Evolutionary conservation across 2,888 invertebrate genomes (phyloP).

Genomic region (Diabrotica balteata): DNA sequence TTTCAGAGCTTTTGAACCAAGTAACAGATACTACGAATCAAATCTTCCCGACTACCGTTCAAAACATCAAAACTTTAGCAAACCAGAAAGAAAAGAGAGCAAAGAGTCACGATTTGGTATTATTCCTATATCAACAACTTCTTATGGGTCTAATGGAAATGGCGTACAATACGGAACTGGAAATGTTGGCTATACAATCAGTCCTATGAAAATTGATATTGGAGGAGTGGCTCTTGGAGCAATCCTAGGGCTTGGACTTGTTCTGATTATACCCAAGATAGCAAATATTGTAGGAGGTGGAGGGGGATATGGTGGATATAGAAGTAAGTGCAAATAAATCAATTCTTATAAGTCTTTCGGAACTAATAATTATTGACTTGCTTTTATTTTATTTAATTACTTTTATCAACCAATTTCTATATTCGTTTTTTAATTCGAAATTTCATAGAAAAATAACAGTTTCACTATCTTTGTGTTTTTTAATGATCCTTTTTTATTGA

Average conservation of each 20-base stretch:
- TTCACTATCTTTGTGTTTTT: too few relatives aligned
- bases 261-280: constrained; percentile 80
- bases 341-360: too few relatives aligned
- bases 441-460: too few relatives aligned
- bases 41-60: constrained; percentile 40
- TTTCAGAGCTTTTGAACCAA: constrained; percentile 60
- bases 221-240: constrained; percentile 84
- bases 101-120: constrained; percentile 61
- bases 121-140: constrained; percentile 53
- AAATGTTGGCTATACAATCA: constrained; percentile 64
- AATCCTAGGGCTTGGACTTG: constrained; percentile 80
- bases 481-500: too few relatives aligned
- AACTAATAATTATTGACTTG: neutral
- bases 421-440: neutral
- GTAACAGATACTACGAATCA: constrained; percentile 57
- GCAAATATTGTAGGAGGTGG: constrained; percentile 73
- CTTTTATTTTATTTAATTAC: neutral
- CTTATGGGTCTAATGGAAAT: constrained; percentile 63
- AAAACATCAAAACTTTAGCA: constrained; percentile 31
- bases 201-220: constrained; percentile 80
- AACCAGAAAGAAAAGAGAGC: constrained; percentile 44
- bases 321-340: constrained; percentile 62
- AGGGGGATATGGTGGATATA: constrained; percentile 70
- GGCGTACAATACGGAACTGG: constrained; percentile 55
- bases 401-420: neutral